These are phyloP conservation scores for Chiloscyllium plagiosum DNA, from an alignment of 2,113 vertebrate genomes.

Conservation along the genomic window DNA sequence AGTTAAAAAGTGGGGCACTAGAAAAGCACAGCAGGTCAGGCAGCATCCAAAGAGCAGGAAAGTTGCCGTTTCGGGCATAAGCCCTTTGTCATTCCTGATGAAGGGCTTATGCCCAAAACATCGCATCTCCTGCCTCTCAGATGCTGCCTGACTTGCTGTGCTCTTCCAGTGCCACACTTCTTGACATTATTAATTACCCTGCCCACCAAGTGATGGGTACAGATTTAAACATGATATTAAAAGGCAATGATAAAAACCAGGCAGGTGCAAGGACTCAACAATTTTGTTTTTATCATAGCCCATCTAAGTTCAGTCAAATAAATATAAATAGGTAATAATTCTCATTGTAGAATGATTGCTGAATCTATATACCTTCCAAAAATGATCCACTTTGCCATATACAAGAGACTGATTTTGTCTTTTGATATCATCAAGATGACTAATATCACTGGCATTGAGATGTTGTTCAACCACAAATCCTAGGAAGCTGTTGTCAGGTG, in stretches of 20 bases:
- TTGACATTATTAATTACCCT: too few relatives aligned
- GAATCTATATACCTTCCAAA: conserved; percentile 83
- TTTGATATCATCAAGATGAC: conserved; percentile 92
- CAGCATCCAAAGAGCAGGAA: too few relatives aligned
- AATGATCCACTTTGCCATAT: conserved; percentile 97
- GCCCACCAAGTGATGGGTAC: not conserved
- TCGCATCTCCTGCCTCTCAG: too few relatives aligned
- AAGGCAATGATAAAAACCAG: not conserved
- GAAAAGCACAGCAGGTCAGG: too few relatives aligned
- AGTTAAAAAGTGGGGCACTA: too few relatives aligned
- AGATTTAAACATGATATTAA: not conserved
- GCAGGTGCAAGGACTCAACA: not conserved
- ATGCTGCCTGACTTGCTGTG: too few relatives aligned
- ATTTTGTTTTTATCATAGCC: not conserved
- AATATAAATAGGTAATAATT: not conserved
- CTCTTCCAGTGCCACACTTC: too few relatives aligned
- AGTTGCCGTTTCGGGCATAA: too few relatives aligned
- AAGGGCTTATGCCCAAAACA: too few relatives aligned
- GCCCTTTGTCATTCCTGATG: too few relatives aligned
- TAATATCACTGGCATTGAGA: conserved; percentile 92
- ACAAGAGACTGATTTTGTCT: conserved; percentile 95
- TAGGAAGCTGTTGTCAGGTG: conserved; percentile 96
- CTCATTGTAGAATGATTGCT: not conserved
- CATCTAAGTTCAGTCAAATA: not conserved
- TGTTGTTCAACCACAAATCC: conserved; percentile 98